Evolutionary conservation across 2,113 vertebrate genomes (phyloP).

Genomic region (Pungitius pungitius): DNA sequence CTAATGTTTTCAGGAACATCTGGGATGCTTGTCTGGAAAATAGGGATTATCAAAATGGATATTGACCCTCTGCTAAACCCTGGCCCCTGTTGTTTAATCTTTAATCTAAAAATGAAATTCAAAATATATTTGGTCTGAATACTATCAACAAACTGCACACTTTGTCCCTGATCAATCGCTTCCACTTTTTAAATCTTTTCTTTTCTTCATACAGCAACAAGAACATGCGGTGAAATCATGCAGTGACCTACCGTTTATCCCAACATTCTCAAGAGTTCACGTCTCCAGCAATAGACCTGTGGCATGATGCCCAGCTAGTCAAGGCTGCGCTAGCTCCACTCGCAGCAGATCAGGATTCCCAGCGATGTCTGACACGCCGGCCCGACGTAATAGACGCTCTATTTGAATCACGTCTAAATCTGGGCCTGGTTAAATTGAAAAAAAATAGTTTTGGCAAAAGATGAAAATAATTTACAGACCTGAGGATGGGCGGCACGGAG

Average conservation of each 20-base stretch:
- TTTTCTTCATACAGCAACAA: slow-evolving; percentile 47
- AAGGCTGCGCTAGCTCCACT: slow-evolving; percentile 64
- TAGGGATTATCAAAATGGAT: not conserved
- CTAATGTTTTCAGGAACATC: not conserved
- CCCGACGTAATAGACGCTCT: slow-evolving; percentile 63
- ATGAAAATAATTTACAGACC: slow-evolving; percentile 53
- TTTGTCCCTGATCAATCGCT: slow-evolving; percentile 5
- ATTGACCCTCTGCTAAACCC: not conserved
- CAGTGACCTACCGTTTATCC: slow-evolving; percentile 72
- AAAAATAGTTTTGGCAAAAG: slow-evolving; percentile 56
- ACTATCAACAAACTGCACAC: not conserved
- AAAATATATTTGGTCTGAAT: slow-evolving; percentile 1
- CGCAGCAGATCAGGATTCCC: slow-evolving; percentile 65
- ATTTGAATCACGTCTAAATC: slow-evolving; percentile 69
- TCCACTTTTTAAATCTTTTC: slow-evolving; percentile 2
- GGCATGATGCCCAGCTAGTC: slow-evolving; percentile 74
- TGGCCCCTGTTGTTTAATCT: not conserved
- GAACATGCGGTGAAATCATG: slow-evolving; percentile 55
- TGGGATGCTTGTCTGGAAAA: not conserved
- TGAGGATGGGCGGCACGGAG: slow-evolving; percentile 30
- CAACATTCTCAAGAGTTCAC: slow-evolving; percentile 76
- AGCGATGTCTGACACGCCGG: slow-evolving; percentile 56
- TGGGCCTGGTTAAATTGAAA: slow-evolving; percentile 56
- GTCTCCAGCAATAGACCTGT: slow-evolving; percentile 78
- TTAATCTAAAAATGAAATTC: not conserved